Evolutionary conservation across 2,797 vertebrate genomes (phyloP), one percentile per base, ranked within the genome.

Genomic region (Spinus pinus): DNA sequence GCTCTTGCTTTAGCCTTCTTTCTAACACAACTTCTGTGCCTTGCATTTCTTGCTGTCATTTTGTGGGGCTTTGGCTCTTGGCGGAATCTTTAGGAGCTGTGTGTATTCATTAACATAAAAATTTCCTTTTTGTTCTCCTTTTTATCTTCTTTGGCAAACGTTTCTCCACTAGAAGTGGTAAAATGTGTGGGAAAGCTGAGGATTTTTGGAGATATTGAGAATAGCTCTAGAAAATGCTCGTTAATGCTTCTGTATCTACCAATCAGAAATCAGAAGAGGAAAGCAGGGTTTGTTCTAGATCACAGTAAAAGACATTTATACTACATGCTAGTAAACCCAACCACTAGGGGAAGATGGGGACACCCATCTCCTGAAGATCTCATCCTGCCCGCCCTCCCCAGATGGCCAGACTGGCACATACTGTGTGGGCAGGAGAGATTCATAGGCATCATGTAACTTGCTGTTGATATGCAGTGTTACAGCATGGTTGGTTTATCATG

Each of bases 351-450:
- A 57, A 19, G 44, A 27, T 50, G 30, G 19, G 21, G 23, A 16
- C 12, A 7, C 0, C 0, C 0, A 2, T 61, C 18, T 84, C 39
- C 15, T 53, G 44, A 71, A 49, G 62, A 37, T 20, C 15, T 51
- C 5, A 18, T 82, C 23, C 20, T 72, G 46, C 21, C 33, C 21
- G 37, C 37, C 39, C 39, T 12, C 17, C 6, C 3, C 0, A 0
- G 14, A 9, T 17, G 54, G 27, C 30, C n/a, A 49, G 28, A 17
- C 23, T 25, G 5, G n/a, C 14, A 20, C 14, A 0, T 31, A 8
- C 24, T 61, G 7, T 11, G n/a, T 41, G 17, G 50, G 56, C 47
- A 58, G 14, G 9, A 25, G 65, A 44, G 46, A 11, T 44, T 56
- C 3, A 6, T 4, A 1, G 2, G 35, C 5, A 2, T 21, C 20